Evolutionary conservation across 2,888 invertebrate genomes (phyloP).

Genomic region (Fragum sueziense): DNA sequence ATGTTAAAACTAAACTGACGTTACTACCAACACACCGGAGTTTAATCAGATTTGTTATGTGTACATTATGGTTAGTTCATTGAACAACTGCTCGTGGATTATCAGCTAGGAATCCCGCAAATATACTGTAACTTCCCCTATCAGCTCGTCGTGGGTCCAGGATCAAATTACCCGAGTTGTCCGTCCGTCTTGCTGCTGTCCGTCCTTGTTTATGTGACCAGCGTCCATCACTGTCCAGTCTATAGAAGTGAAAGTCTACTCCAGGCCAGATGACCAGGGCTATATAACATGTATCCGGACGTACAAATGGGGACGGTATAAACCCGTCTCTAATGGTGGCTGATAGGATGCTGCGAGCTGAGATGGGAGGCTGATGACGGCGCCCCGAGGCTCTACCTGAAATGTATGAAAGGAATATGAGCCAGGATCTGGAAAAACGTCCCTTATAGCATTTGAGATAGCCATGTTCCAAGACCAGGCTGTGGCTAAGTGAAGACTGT

Average conservation of each 20-base stretch:
- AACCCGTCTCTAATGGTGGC: slow-evolving; percentile 49
- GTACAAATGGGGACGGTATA: slow-evolving; percentile 31
- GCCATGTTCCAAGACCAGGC: too few species aligned
- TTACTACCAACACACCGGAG: too few species aligned
- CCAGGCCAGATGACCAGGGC: slow-evolving; percentile 55
- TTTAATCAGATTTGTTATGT: too few species aligned
- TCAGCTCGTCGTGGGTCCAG: slow-evolving; percentile 45
- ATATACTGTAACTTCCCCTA: slow-evolving; percentile 44
- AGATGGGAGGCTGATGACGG: slow-evolving; percentile 10
- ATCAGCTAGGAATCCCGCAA: slow-evolving; percentile 46
- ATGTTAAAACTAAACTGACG: background rate
- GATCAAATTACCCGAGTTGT: slow-evolving; percentile 49
- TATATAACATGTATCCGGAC: slow-evolving; percentile 34
- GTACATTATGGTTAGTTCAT: too few species aligned
- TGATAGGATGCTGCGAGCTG: slow-evolving; percentile 19
- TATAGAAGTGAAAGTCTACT: slow-evolving; percentile 57
- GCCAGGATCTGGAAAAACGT: too few species aligned
- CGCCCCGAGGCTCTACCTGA: slow-evolving; percentile 48
- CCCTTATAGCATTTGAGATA: too few species aligned
- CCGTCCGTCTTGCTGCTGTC: slow-evolving; percentile 41
- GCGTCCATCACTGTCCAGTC: slow-evolving; percentile 44
- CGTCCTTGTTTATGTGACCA: slow-evolving; percentile 60
- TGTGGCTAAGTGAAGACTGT: too few species aligned
- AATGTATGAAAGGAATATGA: background rate
- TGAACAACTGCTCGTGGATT: slow-evolving; percentile 32